phyloP scores from a whole-genome alignment of 2,113 vertebrate species.

The Cryptomyrus ogoouensis region DNA sequence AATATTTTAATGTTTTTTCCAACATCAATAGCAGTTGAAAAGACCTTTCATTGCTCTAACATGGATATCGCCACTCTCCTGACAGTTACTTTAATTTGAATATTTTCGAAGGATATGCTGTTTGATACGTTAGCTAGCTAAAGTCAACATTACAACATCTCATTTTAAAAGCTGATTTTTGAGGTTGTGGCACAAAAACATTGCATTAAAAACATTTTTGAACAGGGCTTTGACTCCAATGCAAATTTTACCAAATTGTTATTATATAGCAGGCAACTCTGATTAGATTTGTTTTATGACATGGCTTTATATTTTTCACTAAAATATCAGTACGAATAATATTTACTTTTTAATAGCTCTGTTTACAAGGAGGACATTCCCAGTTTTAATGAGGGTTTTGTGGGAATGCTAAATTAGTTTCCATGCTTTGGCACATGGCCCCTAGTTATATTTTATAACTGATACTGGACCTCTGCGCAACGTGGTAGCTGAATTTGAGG shows the following conservation, averaged over 20 bases:
- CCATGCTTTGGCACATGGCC: conserved; percentile 10
- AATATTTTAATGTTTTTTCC: background rate
- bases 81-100: background rate
- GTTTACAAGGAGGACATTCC: background rate
- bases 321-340: conserved; percentile 13
- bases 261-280: background rate
- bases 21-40: background rate
- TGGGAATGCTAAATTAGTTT: conserved; percentile 7
- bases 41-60: background rate
- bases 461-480: background rate
- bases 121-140: background rate
- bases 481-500: background rate
- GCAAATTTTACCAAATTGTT: background rate
- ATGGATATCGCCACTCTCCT: background rate
- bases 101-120: background rate
- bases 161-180: background rate
- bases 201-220: background rate
- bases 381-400: conserved; percentile 18
- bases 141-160: background rate
- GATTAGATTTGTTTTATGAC: background rate
- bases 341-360: conserved; percentile 2
- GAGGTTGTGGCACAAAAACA: background rate
- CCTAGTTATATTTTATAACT: conserved; percentile 4
- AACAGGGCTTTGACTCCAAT: background rate
- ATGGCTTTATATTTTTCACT: conserved; percentile 14